Evolutionary conservation across 2,888 invertebrate species (phyloP).

Genomic region (Smittia sp.): DNA sequence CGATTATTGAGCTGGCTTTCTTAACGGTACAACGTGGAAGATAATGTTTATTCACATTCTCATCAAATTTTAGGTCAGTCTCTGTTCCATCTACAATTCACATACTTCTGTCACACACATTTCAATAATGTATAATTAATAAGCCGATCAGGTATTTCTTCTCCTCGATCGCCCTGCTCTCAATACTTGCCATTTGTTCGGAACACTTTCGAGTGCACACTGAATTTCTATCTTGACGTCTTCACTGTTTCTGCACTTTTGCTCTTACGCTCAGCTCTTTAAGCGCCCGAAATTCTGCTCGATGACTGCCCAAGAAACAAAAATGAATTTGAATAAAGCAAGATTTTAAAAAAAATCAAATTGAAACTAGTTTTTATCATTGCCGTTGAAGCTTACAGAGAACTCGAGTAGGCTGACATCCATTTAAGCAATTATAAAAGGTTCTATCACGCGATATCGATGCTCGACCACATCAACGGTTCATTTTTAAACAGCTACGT

Average conservation of each 20-base stretch:
- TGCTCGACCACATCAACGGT: too few species aligned
- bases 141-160: slow-evolving; percentile 38
- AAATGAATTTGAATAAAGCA: neutral
- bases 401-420: too few species aligned
- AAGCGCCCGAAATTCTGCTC: neutral
- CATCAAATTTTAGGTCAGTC: slow-evolving; percentile 34
- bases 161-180: neutral
- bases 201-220: too few species aligned
- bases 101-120: slow-evolving; percentile 38
- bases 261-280: neutral
- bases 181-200: neutral
- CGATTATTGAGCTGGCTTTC: neutral
- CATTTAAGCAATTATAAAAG: too few species aligned
- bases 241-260: neutral
- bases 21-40: slow-evolving; percentile 15
- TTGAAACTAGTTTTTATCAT: neutral
- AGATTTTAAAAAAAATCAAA: slow-evolving; percentile 1
- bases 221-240: neutral
- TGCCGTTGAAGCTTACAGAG: too few species aligned
- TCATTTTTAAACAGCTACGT: too few species aligned
- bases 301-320: neutral
- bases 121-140: slow-evolving; percentile 35
- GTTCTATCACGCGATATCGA: too few species aligned
- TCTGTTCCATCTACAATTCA: slow-evolving; percentile 9
- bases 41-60: slow-evolving; percentile 16